Evolutionary conservation across 2,888 invertebrate genomes (phyloP).

Genomic region (Phortica okadai): DNA sequence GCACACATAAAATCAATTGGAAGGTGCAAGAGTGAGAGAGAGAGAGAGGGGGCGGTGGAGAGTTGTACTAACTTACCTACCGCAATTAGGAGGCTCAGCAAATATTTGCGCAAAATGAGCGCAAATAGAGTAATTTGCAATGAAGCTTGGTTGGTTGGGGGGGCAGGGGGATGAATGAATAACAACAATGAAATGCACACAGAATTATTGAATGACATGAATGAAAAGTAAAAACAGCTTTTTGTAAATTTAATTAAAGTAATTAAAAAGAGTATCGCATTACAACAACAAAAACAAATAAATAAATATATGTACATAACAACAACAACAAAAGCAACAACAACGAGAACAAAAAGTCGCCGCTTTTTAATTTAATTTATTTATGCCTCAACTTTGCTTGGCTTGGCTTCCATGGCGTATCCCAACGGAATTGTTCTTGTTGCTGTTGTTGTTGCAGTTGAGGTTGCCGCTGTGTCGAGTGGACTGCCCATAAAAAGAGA

Average conservation of each 20-base stretch:
- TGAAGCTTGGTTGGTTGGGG: not conserved
- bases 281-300: not conserved
- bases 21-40: not conserved
- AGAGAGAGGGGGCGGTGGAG: not conserved
- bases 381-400: constrained; percentile 4
- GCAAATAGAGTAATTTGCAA: constrained; percentile 30
- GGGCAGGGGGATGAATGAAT: not conserved
- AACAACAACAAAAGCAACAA: not conserved
- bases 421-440: constrained; percentile 54
- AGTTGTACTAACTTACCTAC: not conserved
- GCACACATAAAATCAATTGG: constrained; percentile 20
- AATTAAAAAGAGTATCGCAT: not conserved
- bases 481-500: constrained; percentile 30
- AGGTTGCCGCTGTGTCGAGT: constrained; percentile 31
- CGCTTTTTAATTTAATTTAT: constrained; percentile 26
- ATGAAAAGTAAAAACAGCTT: not conserved
- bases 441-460: not conserved
- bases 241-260: constrained; percentile 11
- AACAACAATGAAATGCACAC: not conserved
- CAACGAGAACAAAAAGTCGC: too few relatives aligned
- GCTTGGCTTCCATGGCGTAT: constrained; percentile 1
- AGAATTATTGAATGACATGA: not conserved
- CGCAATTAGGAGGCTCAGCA: constrained; percentile 21
- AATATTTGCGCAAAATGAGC: constrained; percentile 6
- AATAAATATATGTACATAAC: not conserved